A percentile compares a stretch with the other conserved stretches of the same genome.
These are phyloP conservation scores for Sylvia borin DNA, from an alignment of 2,797 vertebrate species.

Conservation along the genomic window DNA sequence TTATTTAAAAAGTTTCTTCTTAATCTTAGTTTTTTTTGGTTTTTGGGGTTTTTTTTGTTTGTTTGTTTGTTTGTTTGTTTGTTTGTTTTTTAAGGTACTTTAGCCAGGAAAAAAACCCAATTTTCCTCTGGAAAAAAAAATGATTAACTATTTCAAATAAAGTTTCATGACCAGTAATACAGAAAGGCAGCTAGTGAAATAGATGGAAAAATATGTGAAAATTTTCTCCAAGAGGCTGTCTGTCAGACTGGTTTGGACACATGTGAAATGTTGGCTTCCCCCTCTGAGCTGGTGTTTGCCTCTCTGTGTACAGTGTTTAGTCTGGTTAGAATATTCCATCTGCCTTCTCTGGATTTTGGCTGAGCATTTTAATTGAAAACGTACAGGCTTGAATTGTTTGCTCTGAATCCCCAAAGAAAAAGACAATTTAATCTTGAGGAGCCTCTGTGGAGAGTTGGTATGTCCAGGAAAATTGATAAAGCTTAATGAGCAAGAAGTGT, in stretches of 20 bases:
- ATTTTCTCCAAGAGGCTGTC: not conserved
- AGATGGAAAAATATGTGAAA: no score
- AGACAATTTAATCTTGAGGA: not conserved
- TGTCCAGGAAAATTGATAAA: not conserved
- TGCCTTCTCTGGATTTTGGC: not conserved
- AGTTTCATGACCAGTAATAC: not conserved
- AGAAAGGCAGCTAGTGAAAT: not conserved
- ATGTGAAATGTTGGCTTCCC: not conserved
- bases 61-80: no score
- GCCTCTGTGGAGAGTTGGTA: not conserved
- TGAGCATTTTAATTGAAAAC: constrained; percentile 29
- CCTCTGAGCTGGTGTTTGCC: not conserved
- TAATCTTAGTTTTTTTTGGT: not conserved
- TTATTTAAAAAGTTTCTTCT: not conserved
- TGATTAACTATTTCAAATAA: not conserved
- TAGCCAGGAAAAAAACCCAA: not conserved
- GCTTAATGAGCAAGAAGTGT: not conserved
- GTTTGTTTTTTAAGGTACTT: not conserved
- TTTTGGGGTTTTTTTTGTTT: no score
- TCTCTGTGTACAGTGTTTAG: not conserved
- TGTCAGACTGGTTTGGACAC: not conserved
- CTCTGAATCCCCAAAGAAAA: not conserved
- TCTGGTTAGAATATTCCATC: not conserved
- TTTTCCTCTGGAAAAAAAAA: no score
- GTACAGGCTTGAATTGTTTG: constrained; percentile 1